A percentile compares a stretch with the other conserved stretches of the same genome.
Conservation (phyloP, 2,113 vertebrate species). For the Struthidea cinerea region DNA sequence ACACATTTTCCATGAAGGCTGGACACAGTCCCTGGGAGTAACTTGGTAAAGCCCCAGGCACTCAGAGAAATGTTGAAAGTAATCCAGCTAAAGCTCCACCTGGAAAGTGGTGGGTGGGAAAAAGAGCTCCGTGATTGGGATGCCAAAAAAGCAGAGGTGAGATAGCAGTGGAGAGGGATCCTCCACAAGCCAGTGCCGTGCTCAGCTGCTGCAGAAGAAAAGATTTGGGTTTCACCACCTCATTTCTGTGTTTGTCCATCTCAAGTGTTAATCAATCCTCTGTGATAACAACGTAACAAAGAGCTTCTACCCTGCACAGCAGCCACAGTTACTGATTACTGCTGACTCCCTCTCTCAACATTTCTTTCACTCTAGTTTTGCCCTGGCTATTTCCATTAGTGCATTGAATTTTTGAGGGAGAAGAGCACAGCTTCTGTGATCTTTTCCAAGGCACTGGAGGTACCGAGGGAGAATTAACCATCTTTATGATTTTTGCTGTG, state of each 20-base stretch:
- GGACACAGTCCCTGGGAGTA: background rate
- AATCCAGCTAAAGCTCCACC: constrained; percentile 40
- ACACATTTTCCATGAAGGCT: background rate
- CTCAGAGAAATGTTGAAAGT: background rate
- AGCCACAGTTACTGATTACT: background rate
- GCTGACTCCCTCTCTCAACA: background rate
- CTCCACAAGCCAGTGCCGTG: background rate
- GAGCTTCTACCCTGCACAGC: background rate
- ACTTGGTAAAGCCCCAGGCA: background rate
- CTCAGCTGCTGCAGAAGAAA: background rate
- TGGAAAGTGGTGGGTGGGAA: background rate
- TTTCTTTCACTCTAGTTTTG: background rate
- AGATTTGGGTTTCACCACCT: background rate
- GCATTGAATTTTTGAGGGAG: background rate
- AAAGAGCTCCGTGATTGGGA: background rate
- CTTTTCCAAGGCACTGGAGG: background rate
- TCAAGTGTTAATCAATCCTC: background rate
- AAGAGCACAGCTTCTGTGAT: background rate
- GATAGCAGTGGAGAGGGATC: background rate
- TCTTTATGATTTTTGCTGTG: background rate
- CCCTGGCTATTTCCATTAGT: background rate
- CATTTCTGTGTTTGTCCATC: background rate
- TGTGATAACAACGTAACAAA: background rate
- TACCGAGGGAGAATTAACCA: background rate
- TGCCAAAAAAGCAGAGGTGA: background rate